Evolutionary conservation across 37 sponge, comb jelly and placozoan species (phyloP).

Genomic region (Petrosia ficiformis): DNA sequence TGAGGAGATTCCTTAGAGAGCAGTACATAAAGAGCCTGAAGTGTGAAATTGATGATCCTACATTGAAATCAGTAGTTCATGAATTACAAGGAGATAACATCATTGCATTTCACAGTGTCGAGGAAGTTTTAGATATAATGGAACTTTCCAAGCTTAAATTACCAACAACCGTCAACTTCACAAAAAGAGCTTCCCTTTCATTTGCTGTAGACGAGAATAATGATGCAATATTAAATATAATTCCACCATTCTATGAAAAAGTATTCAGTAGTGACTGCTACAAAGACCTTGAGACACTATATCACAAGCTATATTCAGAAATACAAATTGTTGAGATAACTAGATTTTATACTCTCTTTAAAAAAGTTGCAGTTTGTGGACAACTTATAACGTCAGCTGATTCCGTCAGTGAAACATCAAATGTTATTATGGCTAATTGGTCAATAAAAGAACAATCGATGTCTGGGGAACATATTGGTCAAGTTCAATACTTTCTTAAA

Average conservation of each 20-base stretch:
- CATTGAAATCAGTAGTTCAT: too few relatives aligned
- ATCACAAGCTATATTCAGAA: conserved; percentile 15
- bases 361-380: conserved; percentile 14
- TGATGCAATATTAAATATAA: conserved; percentile 7
- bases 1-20: conserved; percentile 24
- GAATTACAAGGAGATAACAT: background rate
- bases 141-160: too few relatives aligned
- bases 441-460: conserved; percentile 11
- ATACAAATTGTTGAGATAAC: background rate
- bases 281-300: background rate
- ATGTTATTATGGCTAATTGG: conserved; percentile 40
- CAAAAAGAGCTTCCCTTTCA: too few relatives aligned
- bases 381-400: conserved; percentile 38
- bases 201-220: background rate
- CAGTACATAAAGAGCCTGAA: background rate
- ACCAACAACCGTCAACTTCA: too few relatives aligned
- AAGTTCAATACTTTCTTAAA: conserved; percentile 32
- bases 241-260: conserved; percentile 23
- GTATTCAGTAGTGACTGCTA: background rate
- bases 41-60: too few relatives aligned
- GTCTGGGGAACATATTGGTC: background rate
- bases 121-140: too few relatives aligned
- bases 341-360: conserved; percentile 7
- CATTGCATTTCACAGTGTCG: background rate
- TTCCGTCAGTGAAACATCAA: conserved; percentile 7